phyloP scores from a whole-genome alignment of 1,140 invertebrate species.

The Temnothorax curvispinosus region DNA sequence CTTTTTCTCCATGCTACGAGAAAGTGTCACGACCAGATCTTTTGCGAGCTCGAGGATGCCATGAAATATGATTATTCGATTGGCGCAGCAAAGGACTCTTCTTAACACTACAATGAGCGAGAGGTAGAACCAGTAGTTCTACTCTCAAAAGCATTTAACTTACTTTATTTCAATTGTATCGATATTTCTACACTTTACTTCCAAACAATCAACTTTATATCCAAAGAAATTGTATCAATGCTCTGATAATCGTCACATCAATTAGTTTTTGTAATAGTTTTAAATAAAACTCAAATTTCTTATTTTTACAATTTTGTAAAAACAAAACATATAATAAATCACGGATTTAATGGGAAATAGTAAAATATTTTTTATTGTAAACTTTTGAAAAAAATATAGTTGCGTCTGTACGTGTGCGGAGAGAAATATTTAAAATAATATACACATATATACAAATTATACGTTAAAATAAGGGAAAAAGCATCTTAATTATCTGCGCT shows the following conservation, averaged over 20 bases:
- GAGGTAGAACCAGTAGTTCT: not conserved
- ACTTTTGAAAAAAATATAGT: not conserved
- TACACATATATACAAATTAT: not conserved
- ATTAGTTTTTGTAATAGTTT: not conserved
- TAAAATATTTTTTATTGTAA: not conserved
- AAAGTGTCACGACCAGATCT: constrained; percentile 48
- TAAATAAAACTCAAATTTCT: constrained; percentile 7
- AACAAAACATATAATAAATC: not conserved
- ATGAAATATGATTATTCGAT: constrained; percentile 54
- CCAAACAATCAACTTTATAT: not conserved
- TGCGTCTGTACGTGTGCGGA: not conserved
- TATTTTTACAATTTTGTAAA: not conserved
- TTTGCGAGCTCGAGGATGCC: constrained; percentile 10
- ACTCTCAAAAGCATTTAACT: constrained; percentile 8
- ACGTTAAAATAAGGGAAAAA: not conserved
- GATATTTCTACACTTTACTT: not conserved
- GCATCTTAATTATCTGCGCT: not conserved
- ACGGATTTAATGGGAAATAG: not conserved
- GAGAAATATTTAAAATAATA: not conserved
- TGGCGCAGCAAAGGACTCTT: constrained; percentile 16
- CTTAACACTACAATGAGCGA: constrained; percentile 17
- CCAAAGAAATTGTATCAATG: not conserved
- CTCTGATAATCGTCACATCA: not conserved
- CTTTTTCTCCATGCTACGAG: constrained; percentile 26
- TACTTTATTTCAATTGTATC: not conserved